A percentile compares a stretch with the other conserved stretches of the same genome.
Evolutionary conservation across 2,113 vertebrate genomes (phyloP).

Genomic region (Aegypius monachus): DNA sequence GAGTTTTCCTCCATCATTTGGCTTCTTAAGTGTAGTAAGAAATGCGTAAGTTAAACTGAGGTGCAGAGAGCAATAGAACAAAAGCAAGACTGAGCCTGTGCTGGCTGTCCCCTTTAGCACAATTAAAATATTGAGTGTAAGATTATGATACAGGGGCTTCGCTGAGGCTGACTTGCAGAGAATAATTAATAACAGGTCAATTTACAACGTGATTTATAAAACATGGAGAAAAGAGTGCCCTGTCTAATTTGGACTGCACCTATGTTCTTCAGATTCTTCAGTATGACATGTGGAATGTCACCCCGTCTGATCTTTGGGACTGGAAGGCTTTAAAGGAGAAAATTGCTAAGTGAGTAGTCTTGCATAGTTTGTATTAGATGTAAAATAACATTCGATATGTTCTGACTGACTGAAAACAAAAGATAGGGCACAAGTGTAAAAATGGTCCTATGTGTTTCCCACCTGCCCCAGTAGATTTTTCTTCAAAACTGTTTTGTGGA

Average conservation of each 20-base stretch:
- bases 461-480: not conserved
- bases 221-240: accelerated
- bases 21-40: not conserved
- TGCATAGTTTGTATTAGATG: accelerated
- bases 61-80: not conserved
- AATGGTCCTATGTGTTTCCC: not conserved
- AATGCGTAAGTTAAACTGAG: not conserved
- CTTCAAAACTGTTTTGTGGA: not conserved
- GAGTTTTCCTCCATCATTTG: not conserved
- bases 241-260: not conserved
- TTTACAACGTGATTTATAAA: not conserved
- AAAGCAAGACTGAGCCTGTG: not conserved
- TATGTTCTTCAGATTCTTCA: slow-evolving; percentile 84
- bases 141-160: not conserved
- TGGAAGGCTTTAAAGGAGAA: slow-evolving; percentile 89
- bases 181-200: not conserved
- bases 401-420: not conserved
- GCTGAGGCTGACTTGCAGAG: not conserved
- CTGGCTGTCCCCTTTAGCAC: not conserved
- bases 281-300: slow-evolving; percentile 93
- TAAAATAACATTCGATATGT: accelerated
- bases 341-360: slow-evolving; percentile 85
- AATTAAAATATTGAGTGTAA: not conserved
- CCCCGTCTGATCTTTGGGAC: slow-evolving; percentile 88
- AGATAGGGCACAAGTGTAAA: not conserved